These are phyloP conservation scores for Myocastor coypus DNA, from an alignment of 2,113 vertebrate species.

Conservation along the genomic window DNA sequence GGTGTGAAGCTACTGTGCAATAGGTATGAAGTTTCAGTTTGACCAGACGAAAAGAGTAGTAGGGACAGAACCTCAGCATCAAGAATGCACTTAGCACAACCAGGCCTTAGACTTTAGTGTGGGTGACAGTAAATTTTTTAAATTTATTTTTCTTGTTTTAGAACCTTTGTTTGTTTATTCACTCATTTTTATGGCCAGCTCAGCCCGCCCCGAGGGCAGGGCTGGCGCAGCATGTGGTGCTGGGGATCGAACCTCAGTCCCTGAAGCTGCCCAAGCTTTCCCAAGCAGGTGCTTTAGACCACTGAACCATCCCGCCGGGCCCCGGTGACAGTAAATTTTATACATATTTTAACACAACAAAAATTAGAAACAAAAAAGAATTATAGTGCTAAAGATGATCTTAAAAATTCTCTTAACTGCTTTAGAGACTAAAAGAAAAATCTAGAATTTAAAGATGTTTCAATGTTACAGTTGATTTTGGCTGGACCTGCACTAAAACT, in stretches of 20 bases:
- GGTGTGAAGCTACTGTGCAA: background rate
- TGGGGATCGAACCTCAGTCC: too few relatives aligned
- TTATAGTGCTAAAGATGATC: background rate
- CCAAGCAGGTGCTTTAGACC: too few relatives aligned
- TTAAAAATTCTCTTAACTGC: conserved; percentile 30
- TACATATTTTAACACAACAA: background rate
- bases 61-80: background rate
- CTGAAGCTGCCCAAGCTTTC: too few relatives aligned
- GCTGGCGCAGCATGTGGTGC: too few relatives aligned
- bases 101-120: background rate
- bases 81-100: background rate
- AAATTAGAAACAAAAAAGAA: background rate
- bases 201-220: too few relatives aligned
- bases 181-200: too few relatives aligned
- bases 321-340: background rate
- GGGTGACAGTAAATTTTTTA: background rate
- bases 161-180: too few relatives aligned
- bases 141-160: too few relatives aligned
- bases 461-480: background rate
- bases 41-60: background rate
- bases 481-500: background rate
- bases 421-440: background rate
- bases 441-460: background rate
- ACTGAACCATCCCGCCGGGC: too few relatives aligned
- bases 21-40: background rate